Evolutionary conservation across 2,797 vertebrate genomes (phyloP).

Genomic region (Synaphobranchus kaupii): DNA sequence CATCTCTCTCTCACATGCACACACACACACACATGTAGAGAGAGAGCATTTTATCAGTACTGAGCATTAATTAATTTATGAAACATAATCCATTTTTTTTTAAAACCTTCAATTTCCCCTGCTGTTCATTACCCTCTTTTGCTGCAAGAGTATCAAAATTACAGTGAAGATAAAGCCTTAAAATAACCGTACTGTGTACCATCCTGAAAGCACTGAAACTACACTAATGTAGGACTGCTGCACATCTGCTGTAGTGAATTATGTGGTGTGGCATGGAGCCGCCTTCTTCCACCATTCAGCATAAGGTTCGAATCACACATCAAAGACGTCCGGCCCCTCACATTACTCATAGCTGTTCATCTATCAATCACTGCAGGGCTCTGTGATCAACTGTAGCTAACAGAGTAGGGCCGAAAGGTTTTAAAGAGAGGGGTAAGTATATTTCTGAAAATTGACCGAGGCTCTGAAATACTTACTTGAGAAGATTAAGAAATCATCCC

Average conservation of each 20-base stretch:
- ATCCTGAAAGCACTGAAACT: background rate
- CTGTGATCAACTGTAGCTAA: background rate
- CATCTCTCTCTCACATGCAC: no score
- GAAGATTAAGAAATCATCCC: background rate
- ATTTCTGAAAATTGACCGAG: background rate
- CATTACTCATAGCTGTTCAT: background rate
- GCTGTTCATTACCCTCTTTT: background rate
- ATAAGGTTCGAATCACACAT: constrained; percentile 8
- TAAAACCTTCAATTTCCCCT: background rate
- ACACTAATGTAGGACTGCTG: background rate
- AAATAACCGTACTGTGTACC: background rate
- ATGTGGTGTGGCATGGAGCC: background rate
- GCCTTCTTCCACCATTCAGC: background rate
- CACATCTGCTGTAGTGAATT: constrained; percentile 1
- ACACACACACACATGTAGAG: background rate
- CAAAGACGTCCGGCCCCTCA: background rate
- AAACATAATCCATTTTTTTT: background rate
- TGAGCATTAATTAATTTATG: constrained; percentile 6
- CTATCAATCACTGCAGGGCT: background rate
- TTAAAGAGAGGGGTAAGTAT: background rate
- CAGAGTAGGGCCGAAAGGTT: background rate
- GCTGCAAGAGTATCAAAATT: background rate
- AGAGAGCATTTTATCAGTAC: background rate
- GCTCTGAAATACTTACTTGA: background rate
- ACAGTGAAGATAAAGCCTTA: background rate